Base-by-base conservation (phyloP, 2,113 vertebrate genomes). In the Trogon surrucura region DNA sequence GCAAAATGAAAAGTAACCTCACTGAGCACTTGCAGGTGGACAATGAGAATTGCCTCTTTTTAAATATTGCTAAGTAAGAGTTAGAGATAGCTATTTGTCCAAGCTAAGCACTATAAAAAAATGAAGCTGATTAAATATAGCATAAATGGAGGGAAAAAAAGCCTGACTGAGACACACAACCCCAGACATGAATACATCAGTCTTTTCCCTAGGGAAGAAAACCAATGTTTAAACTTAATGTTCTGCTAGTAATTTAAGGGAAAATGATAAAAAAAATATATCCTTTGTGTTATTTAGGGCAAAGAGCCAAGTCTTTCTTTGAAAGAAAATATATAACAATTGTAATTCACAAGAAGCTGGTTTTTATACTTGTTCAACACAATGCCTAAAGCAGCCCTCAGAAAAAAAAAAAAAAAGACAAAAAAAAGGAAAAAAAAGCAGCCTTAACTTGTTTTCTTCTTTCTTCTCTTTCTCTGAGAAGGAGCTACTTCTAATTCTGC, bases 221-320 rank as follows among this genome's bases (percentile, higher is more conserved):
- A 9, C 20, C 36, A 53, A 22, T 17, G 16, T 71, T 92, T 91
- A 80, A 96, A 58, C 47, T 64, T 80, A 80, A 80, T 5, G 3
- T 73, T 90, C 34, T 41, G 17, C 69, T 53, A 89, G 62, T 21
- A 73, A 74, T 93, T 93, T 91, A 96, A 97, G 51, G 50, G 85
- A 89, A 96, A 95, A 94, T 72, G 41, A 90, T 80, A 54, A 79
- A 93, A 74, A 82, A 19, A 19, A 47, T 45, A 47, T n/a, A 14
- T 11, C n/a, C 44, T 88, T 92, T 91, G 50, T 89, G 32, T 38
- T 97, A 51, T 91, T 95, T 93, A 89, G 41, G 91, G 82, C 92
- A 97, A 67, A 80, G 30, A 97, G 58, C 44, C 74, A 94, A 89
- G 81, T 72, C 51, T 96, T 96, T 94, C 90, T 94, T 96, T 91